Percentiles rank a stretch among this genome's conserved stretches.
Evolutionary conservation across 2,113 vertebrate genomes (phyloP).

Genomic region (Rhea pennata): DNA sequence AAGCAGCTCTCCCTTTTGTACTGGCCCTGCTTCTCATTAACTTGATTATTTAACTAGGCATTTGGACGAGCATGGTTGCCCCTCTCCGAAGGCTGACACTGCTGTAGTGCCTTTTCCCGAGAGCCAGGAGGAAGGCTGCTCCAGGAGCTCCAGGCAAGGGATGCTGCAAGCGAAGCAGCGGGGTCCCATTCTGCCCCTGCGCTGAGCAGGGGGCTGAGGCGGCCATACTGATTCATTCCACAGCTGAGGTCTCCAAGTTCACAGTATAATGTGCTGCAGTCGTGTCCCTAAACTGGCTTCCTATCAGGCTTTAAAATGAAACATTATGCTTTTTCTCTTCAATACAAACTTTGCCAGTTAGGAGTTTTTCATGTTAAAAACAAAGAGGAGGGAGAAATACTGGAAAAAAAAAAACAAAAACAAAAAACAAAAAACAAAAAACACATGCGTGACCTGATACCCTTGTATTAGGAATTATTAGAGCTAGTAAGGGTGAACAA

Average conservation of each 20-base stretch:
- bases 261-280: neutral
- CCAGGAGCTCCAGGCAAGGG: neutral
- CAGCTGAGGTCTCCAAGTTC: slow-evolving; percentile 16
- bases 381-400: neutral
- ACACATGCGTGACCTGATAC: neutral
- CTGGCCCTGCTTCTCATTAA: neutral
- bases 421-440: neutral
- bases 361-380: neutral
- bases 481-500: neutral
- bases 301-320: slow-evolving; percentile 34
- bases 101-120: neutral
- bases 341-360: neutral
- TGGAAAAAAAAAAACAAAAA: neutral
- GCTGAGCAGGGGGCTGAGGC: slow-evolving; percentile 40
- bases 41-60: neutral
- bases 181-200: slow-evolving; percentile 12
- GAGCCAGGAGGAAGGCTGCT: neutral
- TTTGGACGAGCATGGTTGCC: neutral
- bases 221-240: slow-evolving; percentile 17
- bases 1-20: neutral
- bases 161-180: slow-evolving; percentile 12
- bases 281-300: slow-evolving; percentile 49
- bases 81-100: neutral
- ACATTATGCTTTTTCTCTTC: neutral
- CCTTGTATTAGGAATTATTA: neutral